These are phyloP conservation scores for Ricordea florida DNA, from an alignment of 92 coral and sea anemone genomes.

Conservation along the genomic window DNA sequence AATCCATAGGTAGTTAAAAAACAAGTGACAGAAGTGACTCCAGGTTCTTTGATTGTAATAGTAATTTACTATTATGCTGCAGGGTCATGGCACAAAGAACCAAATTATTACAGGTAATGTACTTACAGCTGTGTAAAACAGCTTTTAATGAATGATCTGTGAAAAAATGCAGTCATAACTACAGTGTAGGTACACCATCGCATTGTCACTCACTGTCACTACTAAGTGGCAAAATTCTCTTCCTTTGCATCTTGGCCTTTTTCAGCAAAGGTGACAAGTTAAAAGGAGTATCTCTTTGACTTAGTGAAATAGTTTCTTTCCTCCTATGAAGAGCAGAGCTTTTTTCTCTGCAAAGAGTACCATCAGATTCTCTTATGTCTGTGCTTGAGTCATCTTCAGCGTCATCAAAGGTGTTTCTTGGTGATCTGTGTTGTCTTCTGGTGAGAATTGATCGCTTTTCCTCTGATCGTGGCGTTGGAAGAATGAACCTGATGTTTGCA, in stretches of 20 bases:
- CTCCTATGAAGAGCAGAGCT: neutral
- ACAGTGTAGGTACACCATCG: too few relatives aligned
- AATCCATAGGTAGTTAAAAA: too few relatives aligned
- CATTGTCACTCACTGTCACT: too few relatives aligned
- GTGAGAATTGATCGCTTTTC: slow-evolving; percentile 59
- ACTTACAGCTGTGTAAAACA: too few relatives aligned
- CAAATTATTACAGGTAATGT: too few relatives aligned
- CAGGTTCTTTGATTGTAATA: too few relatives aligned
- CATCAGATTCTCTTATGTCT: neutral
- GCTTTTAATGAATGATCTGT: neutral
- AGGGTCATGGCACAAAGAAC: too few relatives aligned
- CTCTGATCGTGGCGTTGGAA: slow-evolving; percentile 54
- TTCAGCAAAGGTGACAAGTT: neutral
- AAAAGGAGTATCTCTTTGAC: neutral
- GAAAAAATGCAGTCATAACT: too few relatives aligned
- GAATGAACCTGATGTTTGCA: slow-evolving; percentile 4
- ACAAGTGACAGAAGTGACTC: too few relatives aligned
- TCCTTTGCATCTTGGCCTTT: neutral
- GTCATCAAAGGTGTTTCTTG: neutral
- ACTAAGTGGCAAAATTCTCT: neutral
- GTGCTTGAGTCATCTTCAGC: neutral
- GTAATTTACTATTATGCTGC: too few relatives aligned
- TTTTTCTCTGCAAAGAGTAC: neutral
- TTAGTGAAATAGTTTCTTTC: neutral
- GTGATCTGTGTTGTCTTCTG: slow-evolving; percentile 50